Percentiles rank a stretch among this genome's conserved stretches.
These are phyloP conservation scores for Crocuta crocuta DNA, from an alignment of 2,113 vertebrate species.

Conservation along the genomic window DNA sequence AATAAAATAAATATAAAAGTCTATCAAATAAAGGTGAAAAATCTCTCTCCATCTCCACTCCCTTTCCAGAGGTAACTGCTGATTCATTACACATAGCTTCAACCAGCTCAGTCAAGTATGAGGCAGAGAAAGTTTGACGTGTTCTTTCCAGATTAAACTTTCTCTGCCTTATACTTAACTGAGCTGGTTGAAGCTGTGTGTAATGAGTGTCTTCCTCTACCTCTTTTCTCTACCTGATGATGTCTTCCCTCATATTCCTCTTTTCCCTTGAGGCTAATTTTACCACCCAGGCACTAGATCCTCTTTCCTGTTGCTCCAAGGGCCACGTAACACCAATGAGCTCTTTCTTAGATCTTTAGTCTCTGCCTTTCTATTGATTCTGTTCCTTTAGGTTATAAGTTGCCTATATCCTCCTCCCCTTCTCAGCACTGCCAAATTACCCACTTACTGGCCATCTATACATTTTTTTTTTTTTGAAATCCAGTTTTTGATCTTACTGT, in stretches of 20 bases:
- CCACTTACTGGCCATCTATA: background rate
- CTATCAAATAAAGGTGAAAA: slow-evolving; percentile 15
- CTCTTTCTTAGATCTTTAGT: background rate
- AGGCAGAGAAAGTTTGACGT: background rate
- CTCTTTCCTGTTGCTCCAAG: slow-evolving; percentile 18
- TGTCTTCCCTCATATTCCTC: background rate
- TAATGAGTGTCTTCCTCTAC: background rate
- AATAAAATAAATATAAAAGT: slow-evolving; percentile 14
- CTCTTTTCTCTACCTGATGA: slow-evolving; percentile 43
- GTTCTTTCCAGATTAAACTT: slow-evolving; percentile 8
- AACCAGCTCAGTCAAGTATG: background rate
- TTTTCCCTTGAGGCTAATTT: background rate
- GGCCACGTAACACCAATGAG: background rate
- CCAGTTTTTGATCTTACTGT: background rate
- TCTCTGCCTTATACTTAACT: background rate
- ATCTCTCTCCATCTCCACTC: background rate
- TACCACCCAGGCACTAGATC: background rate
- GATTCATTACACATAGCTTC: background rate
- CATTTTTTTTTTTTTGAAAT: background rate
- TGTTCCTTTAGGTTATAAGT: background rate
- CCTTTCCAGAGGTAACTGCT: background rate
- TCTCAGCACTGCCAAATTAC: background rate
- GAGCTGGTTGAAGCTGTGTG: slow-evolving; percentile 14
- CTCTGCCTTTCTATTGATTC: slow-evolving; percentile 13
- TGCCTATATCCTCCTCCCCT: background rate